Conservation (phyloP, 2,113 vertebrate genomes). For the Tetrax tetrax region DNA sequence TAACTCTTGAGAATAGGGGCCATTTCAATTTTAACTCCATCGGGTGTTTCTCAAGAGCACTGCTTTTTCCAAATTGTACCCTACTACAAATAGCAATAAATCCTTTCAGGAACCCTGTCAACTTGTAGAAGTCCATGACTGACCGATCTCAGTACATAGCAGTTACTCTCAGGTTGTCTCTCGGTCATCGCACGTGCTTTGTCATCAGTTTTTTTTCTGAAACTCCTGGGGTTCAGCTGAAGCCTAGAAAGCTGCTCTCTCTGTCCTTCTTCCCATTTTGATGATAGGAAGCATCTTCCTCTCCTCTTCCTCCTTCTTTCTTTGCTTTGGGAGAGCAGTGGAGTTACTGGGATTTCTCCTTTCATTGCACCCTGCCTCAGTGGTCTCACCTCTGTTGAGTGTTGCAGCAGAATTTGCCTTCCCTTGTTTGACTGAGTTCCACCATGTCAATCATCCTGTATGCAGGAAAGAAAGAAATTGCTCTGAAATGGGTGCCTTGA, state of each 20-base stretch:
- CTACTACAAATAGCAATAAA: not conserved
- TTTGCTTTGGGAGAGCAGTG: not conserved
- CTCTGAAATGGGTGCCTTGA: not conserved
- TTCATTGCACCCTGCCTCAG: not conserved
- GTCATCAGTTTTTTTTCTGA: not conserved
- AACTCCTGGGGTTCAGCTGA: not conserved
- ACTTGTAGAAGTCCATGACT: not conserved
- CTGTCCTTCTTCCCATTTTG: not conserved
- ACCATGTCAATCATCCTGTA: rapidly evolving
- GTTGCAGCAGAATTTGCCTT: not conserved
- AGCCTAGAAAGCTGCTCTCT: not conserved
- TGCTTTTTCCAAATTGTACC: not conserved
- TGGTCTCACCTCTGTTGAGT: not conserved
- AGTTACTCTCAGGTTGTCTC: not conserved
- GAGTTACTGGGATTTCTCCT: not conserved
- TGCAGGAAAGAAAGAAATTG: not conserved
- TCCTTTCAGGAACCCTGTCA: not conserved
- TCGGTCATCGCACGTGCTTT: not conserved
- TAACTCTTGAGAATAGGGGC: not conserved
- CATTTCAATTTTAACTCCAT: not conserved
- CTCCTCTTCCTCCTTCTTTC: not conserved
- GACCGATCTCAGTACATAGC: not conserved
- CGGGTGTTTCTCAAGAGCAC: not conserved
- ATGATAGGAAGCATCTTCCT: not conserved
- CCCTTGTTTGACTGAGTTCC: not conserved